phyloP scores from a whole-genome alignment of 2,113 vertebrate species.

The Salvelinus sp. region DNA sequence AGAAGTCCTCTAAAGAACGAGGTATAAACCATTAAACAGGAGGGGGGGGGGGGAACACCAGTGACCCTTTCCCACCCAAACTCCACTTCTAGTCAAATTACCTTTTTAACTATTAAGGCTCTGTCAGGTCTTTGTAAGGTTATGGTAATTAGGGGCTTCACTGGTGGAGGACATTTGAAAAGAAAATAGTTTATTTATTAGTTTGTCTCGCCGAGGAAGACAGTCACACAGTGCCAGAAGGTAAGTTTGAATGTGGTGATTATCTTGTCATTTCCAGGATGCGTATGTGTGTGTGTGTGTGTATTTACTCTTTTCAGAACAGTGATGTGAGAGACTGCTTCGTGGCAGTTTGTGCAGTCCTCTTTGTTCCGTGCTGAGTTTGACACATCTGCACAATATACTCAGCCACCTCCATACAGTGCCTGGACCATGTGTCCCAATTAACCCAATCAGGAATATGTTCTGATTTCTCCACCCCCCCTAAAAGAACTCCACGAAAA shows the following conservation, averaged over 20 bases:
- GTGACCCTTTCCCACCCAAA: conserved; percentile 71
- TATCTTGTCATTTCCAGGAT: conserved; percentile 78
- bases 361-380: conserved; percentile 76
- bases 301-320: conserved; percentile 44
- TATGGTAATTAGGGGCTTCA: conserved; percentile 75
- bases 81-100: conserved; percentile 77
- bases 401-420: conserved; percentile 42
- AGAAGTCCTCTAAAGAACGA: conserved; percentile 65
- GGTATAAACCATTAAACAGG: conserved; percentile 73
- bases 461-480: conserved; percentile 55
- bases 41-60: background rate
- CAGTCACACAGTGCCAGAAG: conserved; percentile 72
- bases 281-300: background rate
- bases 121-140: conserved; percentile 77
- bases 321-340: conserved; percentile 59
- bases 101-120: conserved; percentile 81
- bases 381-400: conserved; percentile 78
- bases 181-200: conserved; percentile 82
- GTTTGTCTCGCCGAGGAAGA: conserved; percentile 71
- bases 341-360: conserved; percentile 63
- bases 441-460: conserved; percentile 74
- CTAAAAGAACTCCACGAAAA: conserved; percentile 20
- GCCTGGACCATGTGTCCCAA: conserved; percentile 71
- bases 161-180: conserved; percentile 65
- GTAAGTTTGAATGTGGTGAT: conserved; percentile 80